A percentile compares a stretch with the other conserved stretches of the same genome.
phyloP scores from a whole-genome alignment of 2,888 invertebrate genomes.

The Eupeodes latifasciatus region DNA sequence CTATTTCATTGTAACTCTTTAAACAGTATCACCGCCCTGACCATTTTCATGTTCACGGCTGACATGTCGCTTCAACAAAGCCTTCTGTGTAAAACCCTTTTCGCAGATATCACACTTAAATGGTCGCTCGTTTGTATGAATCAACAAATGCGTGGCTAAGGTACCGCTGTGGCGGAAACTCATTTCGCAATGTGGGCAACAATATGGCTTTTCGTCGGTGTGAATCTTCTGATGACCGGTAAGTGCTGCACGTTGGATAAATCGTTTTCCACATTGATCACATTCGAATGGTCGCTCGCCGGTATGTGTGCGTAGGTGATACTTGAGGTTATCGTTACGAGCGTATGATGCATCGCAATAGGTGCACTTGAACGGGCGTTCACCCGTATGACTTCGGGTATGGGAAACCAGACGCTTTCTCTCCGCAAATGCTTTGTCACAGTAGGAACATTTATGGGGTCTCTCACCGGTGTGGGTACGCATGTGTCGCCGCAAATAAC shows the following conservation, averaged over 20 bases:
- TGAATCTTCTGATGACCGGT: conserved; percentile 69
- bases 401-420: conserved; percentile 63
- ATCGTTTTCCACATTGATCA: conserved; percentile 63
- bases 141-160: conserved; percentile 65
- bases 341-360: conserved; percentile 67
- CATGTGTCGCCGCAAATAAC: conserved; percentile 68
- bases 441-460: conserved; percentile 63
- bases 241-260: conserved; percentile 58
- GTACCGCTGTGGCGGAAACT: conserved; percentile 67
- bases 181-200: conserved; percentile 66
- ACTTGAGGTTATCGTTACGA: conserved; percentile 70
- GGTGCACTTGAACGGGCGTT: conserved; percentile 66
- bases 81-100: conserved; percentile 56
- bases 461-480: conserved; percentile 67
- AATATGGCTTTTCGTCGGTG: conserved; percentile 65
- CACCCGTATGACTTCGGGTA: conserved; percentile 67
- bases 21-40: background rate
- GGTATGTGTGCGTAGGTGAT: conserved; percentile 68
- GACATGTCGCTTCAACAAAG: conserved; percentile 53
- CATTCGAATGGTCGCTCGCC: conserved; percentile 70
- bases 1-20: too few relatives aligned
- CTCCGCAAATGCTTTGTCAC: conserved; percentile 65
- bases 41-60: conserved; percentile 32
- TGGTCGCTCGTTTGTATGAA: conserved; percentile 68
- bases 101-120: conserved; percentile 72